Evolutionary conservation across 2,797 vertebrate species (phyloP), one percentile per base, ranked within the genome.

Genomic region (Sphenopsis melanotis): DNA sequence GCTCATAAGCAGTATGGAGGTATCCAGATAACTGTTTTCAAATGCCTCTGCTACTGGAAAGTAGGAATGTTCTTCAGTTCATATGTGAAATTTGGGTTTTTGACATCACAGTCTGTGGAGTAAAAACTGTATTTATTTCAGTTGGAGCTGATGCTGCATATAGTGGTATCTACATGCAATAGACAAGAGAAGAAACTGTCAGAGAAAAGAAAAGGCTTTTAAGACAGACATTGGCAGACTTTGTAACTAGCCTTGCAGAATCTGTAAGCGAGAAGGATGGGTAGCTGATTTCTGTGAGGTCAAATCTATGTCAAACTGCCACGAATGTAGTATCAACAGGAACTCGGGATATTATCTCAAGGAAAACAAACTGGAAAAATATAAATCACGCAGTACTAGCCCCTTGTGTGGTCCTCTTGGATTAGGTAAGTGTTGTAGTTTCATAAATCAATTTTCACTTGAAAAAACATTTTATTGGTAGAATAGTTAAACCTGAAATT

Each of bases 341-440:
- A 97, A 96, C 95, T 97, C 4, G 29, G 91, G 87, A 83, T 96
- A 97, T 91, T 95, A 93, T 85, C 97, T 97, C 95, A 97, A 97
- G 94, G 94, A 97, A 96, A 88, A 91, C 96, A 97, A 97, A 96
- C 97, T 97, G 97, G 97, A 98, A 97, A 60, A 96, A 86, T 75
- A 95, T 7, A 97, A 96, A 94, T 95, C 82, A 44, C 60, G 1
- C 61, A 80, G 70, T 69, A 18, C 64, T 92, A 74, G 93, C 92
- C 78, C 91, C 95, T 84, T 96, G 94, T 96, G 94, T 17, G 1
- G 96, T 96, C 96, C 90, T 96, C 30, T 97, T 96, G 97, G 92
- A 96, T 96, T 97, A 96, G 96, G 98, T 98, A 97, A 97, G 98
- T 98, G 90, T 32, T 81, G 2, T 42, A 39, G 15, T 65, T 81